Evolutionary conservation across 2,888 invertebrate genomes (phyloP), one percentile per base, ranked within the genome.

Genomic region (Acanthosepion esculentum): DNA sequence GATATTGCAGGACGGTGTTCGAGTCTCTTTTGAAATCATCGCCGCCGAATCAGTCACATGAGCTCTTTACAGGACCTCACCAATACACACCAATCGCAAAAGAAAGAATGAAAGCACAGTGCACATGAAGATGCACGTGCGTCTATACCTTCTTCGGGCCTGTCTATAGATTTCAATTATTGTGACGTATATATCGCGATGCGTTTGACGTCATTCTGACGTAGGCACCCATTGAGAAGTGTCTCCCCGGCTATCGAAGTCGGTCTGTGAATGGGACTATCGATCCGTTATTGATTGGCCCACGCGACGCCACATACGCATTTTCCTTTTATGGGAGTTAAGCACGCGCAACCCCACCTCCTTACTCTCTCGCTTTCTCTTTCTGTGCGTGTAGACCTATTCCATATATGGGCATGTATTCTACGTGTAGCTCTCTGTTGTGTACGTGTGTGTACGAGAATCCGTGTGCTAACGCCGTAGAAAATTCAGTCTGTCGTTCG

Each of bases 181-280:
- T 33, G 78, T 78, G 78, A 78, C 78, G 78, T 78, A 78, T 20
- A 7, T 78, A 15, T 78, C 78, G n/a, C n/a, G 33, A 15, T 78
- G 78, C 78, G 78, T 78, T 78, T 78, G 78, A 78, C 78, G 78
- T 78, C 78, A 78, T 18, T 78, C n/a, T 78, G 78, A 78, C 78
- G 78, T 78, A 78, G 33, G 78, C 78, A 33, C 1, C 78, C 78
- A 78, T 78, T 78, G 78, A 78, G 78, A 78, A 78, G n/a, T 78
- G n/a, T 78, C 78, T 78, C 78, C 78, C n/a, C n/a, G 12, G 15
- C n/a, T 78, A 33, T 78, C 78, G 78, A 78, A n/a, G 33, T 78
- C n/a, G 33, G 78, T 78, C 78, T 23, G 64, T 78, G 78, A 78
- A 78, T 78, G 78, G n/a, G n/a, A 33, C 78, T 78, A 78, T 78